Conservation (phyloP, 2,113 vertebrate species). For the Passer montanus region DNA sequence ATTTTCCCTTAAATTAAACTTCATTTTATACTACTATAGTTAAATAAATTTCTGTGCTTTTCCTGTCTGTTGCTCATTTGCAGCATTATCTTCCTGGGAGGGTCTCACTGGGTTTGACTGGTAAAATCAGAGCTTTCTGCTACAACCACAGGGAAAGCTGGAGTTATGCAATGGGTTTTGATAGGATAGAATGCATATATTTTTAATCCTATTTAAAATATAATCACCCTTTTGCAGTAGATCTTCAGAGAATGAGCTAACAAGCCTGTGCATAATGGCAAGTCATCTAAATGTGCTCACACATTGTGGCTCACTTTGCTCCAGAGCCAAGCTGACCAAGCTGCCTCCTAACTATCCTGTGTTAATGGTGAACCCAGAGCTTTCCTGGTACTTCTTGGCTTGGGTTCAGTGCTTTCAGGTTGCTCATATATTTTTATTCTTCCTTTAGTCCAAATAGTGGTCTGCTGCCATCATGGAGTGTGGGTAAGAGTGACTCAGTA, state of each 20-base stretch:
- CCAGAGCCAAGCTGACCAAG: background rate
- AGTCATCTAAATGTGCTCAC: background rate
- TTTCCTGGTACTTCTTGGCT: background rate
- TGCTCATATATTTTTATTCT: background rate
- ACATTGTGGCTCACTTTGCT: background rate
- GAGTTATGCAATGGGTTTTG: background rate
- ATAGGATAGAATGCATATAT: background rate
- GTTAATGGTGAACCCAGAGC: background rate
- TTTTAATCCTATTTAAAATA: slow-evolving; percentile 20
- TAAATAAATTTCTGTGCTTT: background rate
- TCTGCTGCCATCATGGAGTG: background rate
- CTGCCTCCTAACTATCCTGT: background rate
- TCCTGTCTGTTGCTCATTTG: background rate
- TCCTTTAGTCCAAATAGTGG: background rate
- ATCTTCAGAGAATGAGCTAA: background rate
- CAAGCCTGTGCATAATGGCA: background rate
- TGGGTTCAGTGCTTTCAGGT: background rate
- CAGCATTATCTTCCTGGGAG: background rate
- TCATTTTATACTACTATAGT: background rate
- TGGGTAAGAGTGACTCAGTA: background rate
- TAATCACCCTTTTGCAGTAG: background rate
- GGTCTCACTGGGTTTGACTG: background rate
- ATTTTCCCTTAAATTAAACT: background rate
- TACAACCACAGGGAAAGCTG: background rate
- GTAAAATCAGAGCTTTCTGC: background rate